Base-by-base conservation (phyloP, 1,140 invertebrate genomes). In the Oscheius sp. region DNA sequence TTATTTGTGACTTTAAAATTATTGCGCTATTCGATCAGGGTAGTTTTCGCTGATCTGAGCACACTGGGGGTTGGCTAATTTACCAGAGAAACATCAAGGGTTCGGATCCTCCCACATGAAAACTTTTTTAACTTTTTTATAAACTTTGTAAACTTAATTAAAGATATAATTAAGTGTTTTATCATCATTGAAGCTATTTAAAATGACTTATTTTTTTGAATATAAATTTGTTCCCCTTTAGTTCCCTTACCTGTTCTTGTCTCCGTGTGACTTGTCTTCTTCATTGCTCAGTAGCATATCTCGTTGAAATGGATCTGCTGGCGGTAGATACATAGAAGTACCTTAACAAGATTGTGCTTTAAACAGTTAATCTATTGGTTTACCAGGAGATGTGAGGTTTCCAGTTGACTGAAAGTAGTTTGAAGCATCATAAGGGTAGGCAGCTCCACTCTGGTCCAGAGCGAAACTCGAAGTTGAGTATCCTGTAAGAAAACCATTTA, bases 231-330 rank as follows among this genome's bases (percentile, higher is more conserved):
- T 18, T 31, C 23, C 3, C n/a, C n/a, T n/a, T n/a, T n/a, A n/a
- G n/a, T 31, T 2, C 13, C 42, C 52, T 59, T 35, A 68, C 67
- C 55, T 55, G 32, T 42, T 52, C 28, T 68, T 68, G 34, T 68
- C 67, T n/a, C 26, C 29, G n/a, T 46, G 42, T 31, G 18, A 36
- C 23, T 34, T 55, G 55, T 59, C 55, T 28, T 49, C n/a, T 59
- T 23, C 52, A 36, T 58, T 59, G 15, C 52, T 55, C 1, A 26
- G 18, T 2, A 68, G 23, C 67, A 68, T 49, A n/a, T 68, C 67
- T 29, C 67, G 49, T 61, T 59, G 67, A 49, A 68, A 68, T 18
- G 28, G 55, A 26, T 68, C 67, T 18, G 42, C 66, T 35, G 66
- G 66, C 1, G 67, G 67, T 10, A 68, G 55, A 15, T 68, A 68